These are phyloP conservation scores for Microchrysa polita DNA, from an alignment of 2,888 invertebrate genomes.

Conservation along the genomic window DNA sequence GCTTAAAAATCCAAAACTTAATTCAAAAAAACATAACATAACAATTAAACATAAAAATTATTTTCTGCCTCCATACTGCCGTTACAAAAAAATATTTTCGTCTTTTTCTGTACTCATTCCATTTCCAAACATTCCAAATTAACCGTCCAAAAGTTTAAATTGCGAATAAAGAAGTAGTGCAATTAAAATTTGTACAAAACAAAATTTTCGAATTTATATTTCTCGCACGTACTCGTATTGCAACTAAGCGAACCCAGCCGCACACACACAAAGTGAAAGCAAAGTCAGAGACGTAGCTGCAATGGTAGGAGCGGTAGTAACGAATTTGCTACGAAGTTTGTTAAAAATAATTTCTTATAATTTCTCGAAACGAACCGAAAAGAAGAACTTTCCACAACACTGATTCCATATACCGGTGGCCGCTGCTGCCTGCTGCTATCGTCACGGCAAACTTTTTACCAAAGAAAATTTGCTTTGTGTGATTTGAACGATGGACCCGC, in stretches of 20 bases:
- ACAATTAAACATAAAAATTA: neutral
- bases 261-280: neutral
- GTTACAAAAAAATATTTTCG: neutral
- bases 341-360: conserved; percentile 41
- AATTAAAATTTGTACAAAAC: conserved; percentile 34
- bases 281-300: neutral
- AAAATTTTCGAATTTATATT: conserved; percentile 27
- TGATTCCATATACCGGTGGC: neutral
- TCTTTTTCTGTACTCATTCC: neutral
- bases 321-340: conserved; percentile 30
- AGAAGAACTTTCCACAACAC: conserved; percentile 25
- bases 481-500: conserved; percentile 19
- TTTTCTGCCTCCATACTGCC: neutral
- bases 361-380: conserved; percentile 24
- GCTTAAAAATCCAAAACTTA: neutral
- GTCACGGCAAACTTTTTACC: conserved; percentile 32
- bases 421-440: neutral
- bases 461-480: conserved; percentile 29
- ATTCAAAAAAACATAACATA: neutral
- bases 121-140: conserved; percentile 22
- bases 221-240: conserved; percentile 14
- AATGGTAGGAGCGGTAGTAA: conserved; percentile 11
- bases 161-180: conserved; percentile 32
- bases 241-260: neutral
- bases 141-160: conserved; percentile 27